A percentile compares a stretch with the other conserved stretches of the same genome.
These are phyloP conservation scores for Phrynosoma blainvillii DNA, from an alignment of 2,113 vertebrate genomes.

Conservation along the genomic window DNA sequence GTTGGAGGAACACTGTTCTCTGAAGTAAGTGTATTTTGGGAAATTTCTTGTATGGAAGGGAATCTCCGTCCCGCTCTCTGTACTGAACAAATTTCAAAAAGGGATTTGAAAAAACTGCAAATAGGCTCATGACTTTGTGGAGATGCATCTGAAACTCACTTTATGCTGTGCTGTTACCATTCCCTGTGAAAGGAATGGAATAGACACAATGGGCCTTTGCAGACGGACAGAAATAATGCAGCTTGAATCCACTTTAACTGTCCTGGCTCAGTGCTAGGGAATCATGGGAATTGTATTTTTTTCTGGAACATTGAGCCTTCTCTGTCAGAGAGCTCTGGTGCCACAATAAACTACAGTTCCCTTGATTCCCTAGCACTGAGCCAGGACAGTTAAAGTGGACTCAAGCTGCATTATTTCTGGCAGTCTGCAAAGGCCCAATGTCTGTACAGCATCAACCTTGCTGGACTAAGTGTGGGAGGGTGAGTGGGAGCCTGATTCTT, in stretches of 20 bases:
- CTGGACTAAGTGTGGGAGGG: neutral
- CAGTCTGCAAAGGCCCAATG: neutral
- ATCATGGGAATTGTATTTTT: too few relatives aligned
- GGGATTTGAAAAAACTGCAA: neutral
- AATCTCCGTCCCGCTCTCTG: neutral
- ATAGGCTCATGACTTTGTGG: neutral
- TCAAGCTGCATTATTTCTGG: too few relatives aligned
- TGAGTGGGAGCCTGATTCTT: neutral
- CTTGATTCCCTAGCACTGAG: too few relatives aligned
- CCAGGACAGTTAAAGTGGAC: too few relatives aligned
- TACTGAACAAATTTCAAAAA: neutral
- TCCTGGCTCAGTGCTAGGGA: too few relatives aligned
- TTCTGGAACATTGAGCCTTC: too few relatives aligned
- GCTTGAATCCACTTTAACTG: too few relatives aligned
- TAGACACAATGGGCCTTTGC: neutral
- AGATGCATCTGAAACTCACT: neutral
- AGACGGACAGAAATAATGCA: too few relatives aligned
- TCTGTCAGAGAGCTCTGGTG: too few relatives aligned
- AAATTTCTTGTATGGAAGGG: neutral
- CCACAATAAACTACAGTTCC: too few relatives aligned
- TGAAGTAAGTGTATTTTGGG: neutral
- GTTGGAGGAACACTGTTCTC: neutral
- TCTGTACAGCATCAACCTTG: neutral
- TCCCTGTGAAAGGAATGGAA: neutral
- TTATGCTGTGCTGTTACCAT: neutral